Conservation (phyloP, 1,140 invertebrate genomes). For the Anadara kagoshimensis region DNA sequence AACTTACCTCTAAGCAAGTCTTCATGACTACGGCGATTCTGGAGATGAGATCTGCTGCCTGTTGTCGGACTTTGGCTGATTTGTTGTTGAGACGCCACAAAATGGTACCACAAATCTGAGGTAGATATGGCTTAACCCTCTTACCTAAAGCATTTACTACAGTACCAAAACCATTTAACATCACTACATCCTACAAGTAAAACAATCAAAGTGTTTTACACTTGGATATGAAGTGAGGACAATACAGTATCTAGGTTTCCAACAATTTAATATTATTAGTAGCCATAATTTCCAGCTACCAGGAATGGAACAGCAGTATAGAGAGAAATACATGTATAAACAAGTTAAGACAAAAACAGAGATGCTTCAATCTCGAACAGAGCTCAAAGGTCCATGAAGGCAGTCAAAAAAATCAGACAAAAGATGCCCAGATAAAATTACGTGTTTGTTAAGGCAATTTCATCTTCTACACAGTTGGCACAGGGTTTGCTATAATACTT, state of each 20-base stretch:
- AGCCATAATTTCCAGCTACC: no score
- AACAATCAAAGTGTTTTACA: conserved; percentile 9
- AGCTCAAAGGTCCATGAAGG: no score
- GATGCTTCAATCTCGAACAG: no score
- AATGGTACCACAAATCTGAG: conserved; percentile 99
- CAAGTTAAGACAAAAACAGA: no score
- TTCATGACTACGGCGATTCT: conserved; percentile 99
- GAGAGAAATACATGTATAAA: no score
- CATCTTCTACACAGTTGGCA: no score
- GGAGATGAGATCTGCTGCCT: conserved; percentile 99
- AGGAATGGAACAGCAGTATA: no score
- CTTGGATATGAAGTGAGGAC: not conserved
- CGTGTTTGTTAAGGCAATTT: no score
- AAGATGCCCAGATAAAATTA: no score
- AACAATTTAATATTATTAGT: conserved; percentile 4
- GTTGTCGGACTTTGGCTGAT: conserved; percentile 99
- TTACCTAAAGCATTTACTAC: conserved; percentile 98
- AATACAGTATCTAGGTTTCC: not conserved
- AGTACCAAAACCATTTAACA: conserved; percentile 99
- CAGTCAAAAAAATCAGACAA: no score
- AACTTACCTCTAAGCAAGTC: conserved; percentile 93
- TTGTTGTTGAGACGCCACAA: conserved; percentile 99
- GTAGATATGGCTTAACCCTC: conserved; percentile 97
- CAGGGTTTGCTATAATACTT: no score
- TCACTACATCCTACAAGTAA: conserved; percentile 92